phyloP scores from a whole-genome alignment of 2,113 vertebrate species.

The Phoenicopterus ruber region DNA sequence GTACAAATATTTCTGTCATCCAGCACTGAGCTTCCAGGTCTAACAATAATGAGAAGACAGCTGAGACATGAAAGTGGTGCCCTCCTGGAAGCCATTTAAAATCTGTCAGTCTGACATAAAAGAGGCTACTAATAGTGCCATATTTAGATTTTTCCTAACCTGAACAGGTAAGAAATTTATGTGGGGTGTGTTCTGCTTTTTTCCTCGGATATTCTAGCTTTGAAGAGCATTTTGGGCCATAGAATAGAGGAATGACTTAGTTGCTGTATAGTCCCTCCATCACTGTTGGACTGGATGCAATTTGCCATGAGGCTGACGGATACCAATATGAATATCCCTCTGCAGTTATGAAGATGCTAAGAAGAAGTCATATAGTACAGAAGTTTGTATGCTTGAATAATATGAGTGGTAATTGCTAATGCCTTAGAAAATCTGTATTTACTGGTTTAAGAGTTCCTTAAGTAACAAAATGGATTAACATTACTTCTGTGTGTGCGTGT shows the following conservation, averaged over 20 bases:
- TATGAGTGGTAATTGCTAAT: background rate
- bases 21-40: background rate
- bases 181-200: background rate
- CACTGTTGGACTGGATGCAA: background rate
- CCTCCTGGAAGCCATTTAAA: background rate
- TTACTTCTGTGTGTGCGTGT: background rate
- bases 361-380: background rate
- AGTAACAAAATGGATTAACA: background rate
- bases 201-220: background rate
- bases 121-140: background rate
- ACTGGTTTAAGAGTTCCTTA: background rate
- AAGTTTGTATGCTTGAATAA: background rate
- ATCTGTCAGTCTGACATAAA: background rate
- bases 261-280: background rate
- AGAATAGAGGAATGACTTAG: background rate
- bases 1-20: constrained; percentile 2
- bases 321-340: background rate
- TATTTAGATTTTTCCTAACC: background rate
- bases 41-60: background rate
- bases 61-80: background rate
- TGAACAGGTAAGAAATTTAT: background rate
- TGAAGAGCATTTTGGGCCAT: background rate
- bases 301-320: background rate
- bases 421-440: background rate
- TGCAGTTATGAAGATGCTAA: background rate